These are phyloP conservation scores for Lutraria lutraria DNA, from an alignment of 2,888 invertebrate species.

Conservation along the genomic window DNA sequence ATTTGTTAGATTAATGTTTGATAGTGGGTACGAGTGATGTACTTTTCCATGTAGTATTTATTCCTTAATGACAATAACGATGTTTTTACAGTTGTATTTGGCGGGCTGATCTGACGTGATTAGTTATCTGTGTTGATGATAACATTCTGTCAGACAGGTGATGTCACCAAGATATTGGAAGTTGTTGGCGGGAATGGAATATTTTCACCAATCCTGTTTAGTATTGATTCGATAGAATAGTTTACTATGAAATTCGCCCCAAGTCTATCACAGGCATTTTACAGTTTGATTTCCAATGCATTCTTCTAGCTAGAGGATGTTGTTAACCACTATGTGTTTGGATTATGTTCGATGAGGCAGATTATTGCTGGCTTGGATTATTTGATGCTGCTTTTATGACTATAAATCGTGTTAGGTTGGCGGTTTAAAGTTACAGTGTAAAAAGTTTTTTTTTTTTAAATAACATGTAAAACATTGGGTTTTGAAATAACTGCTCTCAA, in stretches of 20 bases:
- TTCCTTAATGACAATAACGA: neutral
- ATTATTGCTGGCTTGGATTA: neutral
- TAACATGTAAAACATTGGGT: too few species aligned
- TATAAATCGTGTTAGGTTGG: too few species aligned
- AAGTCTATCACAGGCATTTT: neutral
- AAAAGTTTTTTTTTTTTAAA: too few species aligned
- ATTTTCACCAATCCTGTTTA: neutral
- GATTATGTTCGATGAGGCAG: neutral
- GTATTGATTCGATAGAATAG: neutral
- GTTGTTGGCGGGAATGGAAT: conserved; percentile 13
- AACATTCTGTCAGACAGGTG: neutral
- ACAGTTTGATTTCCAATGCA: neutral
- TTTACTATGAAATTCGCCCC: neutral
- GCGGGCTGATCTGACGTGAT: neutral
- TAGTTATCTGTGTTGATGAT: neutral
- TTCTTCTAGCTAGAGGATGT: neutral
- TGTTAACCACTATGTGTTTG: neutral
- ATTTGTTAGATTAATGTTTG: conserved; percentile 1
- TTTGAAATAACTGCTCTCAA: too few species aligned
- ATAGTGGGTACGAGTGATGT: neutral
- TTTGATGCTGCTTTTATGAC: neutral
- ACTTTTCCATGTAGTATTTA: neutral
- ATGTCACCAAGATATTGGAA: conserved; percentile 20
- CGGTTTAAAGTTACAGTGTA: too few species aligned
- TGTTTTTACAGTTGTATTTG: neutral